Base-by-base conservation (phyloP, 2,113 vertebrate genomes). In the Lonchura striata region DNA sequence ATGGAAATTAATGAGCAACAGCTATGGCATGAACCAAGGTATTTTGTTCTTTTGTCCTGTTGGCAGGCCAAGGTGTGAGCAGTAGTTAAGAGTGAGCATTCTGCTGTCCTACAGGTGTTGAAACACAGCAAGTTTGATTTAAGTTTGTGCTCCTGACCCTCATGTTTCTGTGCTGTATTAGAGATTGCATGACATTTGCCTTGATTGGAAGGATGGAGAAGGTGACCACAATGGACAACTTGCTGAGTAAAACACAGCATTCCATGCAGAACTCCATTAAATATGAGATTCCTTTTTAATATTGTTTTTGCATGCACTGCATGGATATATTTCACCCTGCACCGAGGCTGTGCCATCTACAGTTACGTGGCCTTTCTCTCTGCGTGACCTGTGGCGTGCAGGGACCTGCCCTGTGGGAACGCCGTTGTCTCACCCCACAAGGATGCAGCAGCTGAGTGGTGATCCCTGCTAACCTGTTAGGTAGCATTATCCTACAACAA, bases 131-230 rank as follows among this genome's bases (percentile, higher is more conserved):
- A 47, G 63, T 35, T 46, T 52, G 35, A 86, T 42, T 56, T 35
- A 49, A 65, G 42, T n/a, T 56, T 76, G 17, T 11, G 3, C 59
- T 90, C 61, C 66, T 61, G 42, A 61, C 47, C 37, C 24, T 74
- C 15, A 7, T 7, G 46, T 83, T 46, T 88, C 59, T 18, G 27
- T 63, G 54, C 21, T 1, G 0, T 24, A 54, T 46, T 0, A 66
- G 49, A 63, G 13, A 7, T 16, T 61, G 22, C 0, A 0, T 0
- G 1, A 76, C 23, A 27, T 72, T 61, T 80, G 18, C 63, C 54
- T 77, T 19, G 23, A n/a, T 2, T 70, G 52, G 49, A 44, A 86
- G 42, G 47, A 61, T 8, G 42, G 37, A 80, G 63, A 30, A 80
- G 42, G 28, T 6, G 15, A 81, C 42, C 13, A 24, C 64, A 54